These are phyloP conservation scores for Bettongia penicillata DNA, from an alignment of 2,113 vertebrate species.

Conservation along the genomic window DNA sequence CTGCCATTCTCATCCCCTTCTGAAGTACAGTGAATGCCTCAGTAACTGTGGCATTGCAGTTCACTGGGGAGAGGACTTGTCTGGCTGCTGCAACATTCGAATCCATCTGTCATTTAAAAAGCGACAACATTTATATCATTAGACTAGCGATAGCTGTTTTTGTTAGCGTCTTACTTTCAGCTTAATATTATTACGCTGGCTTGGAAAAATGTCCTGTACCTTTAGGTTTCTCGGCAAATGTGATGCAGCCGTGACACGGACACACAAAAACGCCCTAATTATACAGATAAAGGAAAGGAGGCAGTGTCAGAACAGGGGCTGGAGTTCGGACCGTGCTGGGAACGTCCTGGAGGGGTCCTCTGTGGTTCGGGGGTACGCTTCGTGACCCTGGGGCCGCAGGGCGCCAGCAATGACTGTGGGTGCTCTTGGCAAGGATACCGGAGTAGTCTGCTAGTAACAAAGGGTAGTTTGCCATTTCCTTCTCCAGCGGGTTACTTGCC, in stretches of 20 bases:
- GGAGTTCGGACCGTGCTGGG: neutral
- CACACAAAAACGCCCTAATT: neutral
- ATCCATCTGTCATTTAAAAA: slow-evolving; percentile 34
- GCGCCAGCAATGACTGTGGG: too few species aligned
- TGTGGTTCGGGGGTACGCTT: too few species aligned
- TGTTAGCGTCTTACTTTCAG: neutral
- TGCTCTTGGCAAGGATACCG: too few species aligned
- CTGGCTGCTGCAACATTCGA: slow-evolving; percentile 64
- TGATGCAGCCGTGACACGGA: neutral
- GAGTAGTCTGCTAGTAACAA: too few species aligned
- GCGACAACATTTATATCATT: slow-evolving; percentile 15
- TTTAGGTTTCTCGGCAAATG: neutral
- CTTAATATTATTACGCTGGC: slow-evolving; percentile 8
- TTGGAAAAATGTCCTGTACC: neutral
- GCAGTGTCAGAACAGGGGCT: neutral
- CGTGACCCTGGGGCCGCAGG: too few species aligned
- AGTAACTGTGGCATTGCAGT: slow-evolving; percentile 75
- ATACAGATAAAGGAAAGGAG: neutral
- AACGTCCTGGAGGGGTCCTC: too few species aligned
- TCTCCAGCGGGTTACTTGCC: too few species aligned
- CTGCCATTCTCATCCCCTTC: slow-evolving; percentile 81
- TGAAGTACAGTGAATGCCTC: slow-evolving; percentile 80
- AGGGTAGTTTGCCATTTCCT: too few species aligned
- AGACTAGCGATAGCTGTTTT: neutral
- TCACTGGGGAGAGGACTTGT: slow-evolving; percentile 71